phyloP scores from a whole-genome alignment of 2,797 vertebrate species.

The Anolis apletophallus region DNA sequence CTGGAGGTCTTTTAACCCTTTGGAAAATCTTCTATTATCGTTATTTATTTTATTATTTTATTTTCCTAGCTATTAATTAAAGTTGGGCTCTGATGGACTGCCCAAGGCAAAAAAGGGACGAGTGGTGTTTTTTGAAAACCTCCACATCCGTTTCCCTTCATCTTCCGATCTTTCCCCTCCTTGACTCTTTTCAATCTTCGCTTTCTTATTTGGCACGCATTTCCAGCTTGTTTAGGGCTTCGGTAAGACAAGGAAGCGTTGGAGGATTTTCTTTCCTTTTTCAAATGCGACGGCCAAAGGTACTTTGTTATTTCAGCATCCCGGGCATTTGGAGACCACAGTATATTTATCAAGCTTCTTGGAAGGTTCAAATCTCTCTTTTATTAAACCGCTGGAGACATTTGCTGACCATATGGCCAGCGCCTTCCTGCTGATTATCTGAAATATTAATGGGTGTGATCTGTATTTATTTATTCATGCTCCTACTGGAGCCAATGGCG shows the following conservation, averaged over 20 bases:
- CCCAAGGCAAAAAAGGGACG: neutral
- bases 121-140: too few species aligned
- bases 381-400: too few species aligned
- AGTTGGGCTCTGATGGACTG: neutral
- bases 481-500: neutral
- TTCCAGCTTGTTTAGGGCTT: neutral
- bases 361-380: too few species aligned
- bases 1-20: conserved; percentile 38
- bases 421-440: neutral
- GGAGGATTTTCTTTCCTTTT: neutral
- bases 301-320: neutral
- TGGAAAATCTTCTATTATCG: neutral
- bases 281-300: neutral
- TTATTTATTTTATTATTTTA: too few species aligned
- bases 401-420: neutral
- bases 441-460: conserved; percentile 7
- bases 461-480: too few species aligned
- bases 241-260: neutral
- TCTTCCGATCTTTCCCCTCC: too few species aligned
- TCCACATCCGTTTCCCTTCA: neutral
- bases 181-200: neutral
- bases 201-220: neutral
- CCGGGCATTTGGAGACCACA: neutral
- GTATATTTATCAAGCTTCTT: neutral
- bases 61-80: neutral